Conservation (phyloP, 2,113 vertebrate genomes). For the Mus pahari region DNA sequence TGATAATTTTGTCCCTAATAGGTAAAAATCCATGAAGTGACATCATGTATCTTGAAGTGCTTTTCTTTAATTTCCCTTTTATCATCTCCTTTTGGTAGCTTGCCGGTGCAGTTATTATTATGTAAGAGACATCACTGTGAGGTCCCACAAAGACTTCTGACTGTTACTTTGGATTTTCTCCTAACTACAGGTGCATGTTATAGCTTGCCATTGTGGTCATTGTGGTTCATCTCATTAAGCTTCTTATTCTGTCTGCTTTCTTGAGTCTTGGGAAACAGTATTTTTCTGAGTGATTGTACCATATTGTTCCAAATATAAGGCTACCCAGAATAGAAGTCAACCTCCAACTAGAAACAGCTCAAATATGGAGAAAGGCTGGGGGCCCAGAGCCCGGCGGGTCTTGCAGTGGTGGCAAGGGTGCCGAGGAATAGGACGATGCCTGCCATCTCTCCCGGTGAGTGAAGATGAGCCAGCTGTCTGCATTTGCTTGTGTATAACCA, state of each 20-base stretch:
- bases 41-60: slow-evolving; percentile 1
- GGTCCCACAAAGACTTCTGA: neutral
- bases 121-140: neutral
- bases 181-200: slow-evolving; percentile 67
- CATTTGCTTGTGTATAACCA: slow-evolving; percentile 57
- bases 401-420: slow-evolving; percentile 84
- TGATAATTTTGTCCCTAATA: slow-evolving; percentile 40
- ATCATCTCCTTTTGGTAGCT: neutral
- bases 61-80: slow-evolving; percentile 7
- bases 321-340: slow-evolving; percentile 84
- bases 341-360: slow-evolving; percentile 84
- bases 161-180: neutral
- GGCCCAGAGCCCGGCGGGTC: slow-evolving; percentile 82
- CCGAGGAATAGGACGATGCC: slow-evolving; percentile 83
- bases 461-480: slow-evolving; percentile 71
- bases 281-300: slow-evolving; percentile 84
- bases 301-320: slow-evolving; percentile 85
- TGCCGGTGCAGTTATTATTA: neutral
- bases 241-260: slow-evolving; percentile 79
- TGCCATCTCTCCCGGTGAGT: slow-evolving; percentile 82
- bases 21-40: slow-evolving; percentile 50
- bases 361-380: slow-evolving; percentile 84
- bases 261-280: slow-evolving; percentile 79
- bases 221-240: slow-evolving; percentile 77
- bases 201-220: slow-evolving; percentile 73